phyloP scores from a whole-genome alignment of 2,797 vertebrate species.

The Platyrinchus mystaceus region DNA sequence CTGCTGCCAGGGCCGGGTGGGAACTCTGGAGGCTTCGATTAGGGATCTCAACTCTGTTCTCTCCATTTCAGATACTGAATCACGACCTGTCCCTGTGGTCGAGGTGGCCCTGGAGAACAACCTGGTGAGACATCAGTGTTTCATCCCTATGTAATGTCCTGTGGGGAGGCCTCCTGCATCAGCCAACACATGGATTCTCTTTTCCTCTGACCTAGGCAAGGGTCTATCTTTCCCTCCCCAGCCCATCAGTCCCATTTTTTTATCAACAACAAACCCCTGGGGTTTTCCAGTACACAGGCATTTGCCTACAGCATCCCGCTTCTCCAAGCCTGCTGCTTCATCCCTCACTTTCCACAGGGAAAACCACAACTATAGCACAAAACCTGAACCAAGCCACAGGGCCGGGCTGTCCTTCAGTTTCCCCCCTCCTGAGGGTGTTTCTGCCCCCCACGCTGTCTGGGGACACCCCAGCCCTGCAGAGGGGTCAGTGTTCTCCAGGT shows the following conservation, averaged over 20 bases:
- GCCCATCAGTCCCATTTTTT: background rate
- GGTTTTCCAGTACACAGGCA: background rate
- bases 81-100: accelerated
- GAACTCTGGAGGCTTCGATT: accelerated
- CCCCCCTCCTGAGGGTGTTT: background rate
- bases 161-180: background rate
- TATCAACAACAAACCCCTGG: accelerated
- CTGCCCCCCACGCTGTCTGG: accelerated
- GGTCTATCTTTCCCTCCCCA: background rate
- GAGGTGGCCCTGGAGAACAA: background rate
- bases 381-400: background rate
- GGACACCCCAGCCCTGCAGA: background rate
- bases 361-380: accelerated
- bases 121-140: background rate
- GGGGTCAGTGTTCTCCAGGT: accelerated
- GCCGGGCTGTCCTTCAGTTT: background rate
- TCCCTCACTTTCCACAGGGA: accelerated
- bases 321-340: background rate
- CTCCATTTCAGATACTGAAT: background rate
- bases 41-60: accelerated
- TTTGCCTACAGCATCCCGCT: background rate
- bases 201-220: background rate
- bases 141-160: accelerated
- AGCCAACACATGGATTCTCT: accelerated
- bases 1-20: accelerated